Evolutionary conservation across 2,797 vertebrate genomes (phyloP).

Genomic region (Premnoplex brunnescens): DNA sequence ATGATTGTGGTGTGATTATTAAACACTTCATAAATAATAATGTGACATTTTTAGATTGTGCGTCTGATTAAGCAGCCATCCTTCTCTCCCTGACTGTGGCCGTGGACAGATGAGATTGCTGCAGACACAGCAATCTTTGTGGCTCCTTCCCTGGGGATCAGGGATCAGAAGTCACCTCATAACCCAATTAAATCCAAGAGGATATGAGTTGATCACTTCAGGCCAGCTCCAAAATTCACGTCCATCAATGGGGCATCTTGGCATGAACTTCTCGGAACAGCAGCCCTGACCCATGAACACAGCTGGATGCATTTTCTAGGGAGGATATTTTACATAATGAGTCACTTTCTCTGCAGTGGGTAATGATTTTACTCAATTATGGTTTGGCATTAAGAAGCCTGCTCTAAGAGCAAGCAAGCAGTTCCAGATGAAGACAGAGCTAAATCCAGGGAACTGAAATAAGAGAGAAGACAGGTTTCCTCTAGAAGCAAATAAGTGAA

Average conservation of each 20-base stretch:
- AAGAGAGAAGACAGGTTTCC: neutral
- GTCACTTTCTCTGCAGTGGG: neutral
- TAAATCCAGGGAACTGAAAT: neutral
- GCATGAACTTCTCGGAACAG: neutral
- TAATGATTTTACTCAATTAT: neutral
- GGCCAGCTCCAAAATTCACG: constrained; percentile 14
- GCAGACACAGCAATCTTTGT: neutral
- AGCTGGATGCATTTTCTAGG: neutral
- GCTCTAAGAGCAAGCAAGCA: neutral
- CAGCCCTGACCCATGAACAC: neutral
- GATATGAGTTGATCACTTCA: neutral
- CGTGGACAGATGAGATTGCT: constrained; percentile 57
- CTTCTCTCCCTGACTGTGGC: constrained; percentile 40
- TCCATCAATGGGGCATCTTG: neutral
- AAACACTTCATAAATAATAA: constrained; percentile 73
- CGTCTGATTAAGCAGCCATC: constrained; percentile 57
- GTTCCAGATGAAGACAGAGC: neutral
- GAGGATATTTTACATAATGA: neutral
- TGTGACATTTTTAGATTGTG: constrained; percentile 65
- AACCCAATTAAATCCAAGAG: constrained; percentile 49
- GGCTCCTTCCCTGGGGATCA: constrained; percentile 36
- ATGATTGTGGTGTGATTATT: constrained; percentile 61
- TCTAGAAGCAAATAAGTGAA: neutral
- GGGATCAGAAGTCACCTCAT: constrained; percentile 41
- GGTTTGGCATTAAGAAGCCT: neutral